Evolutionary conservation across 1,140 invertebrate genomes (phyloP), one percentile per base, ranked within the genome.

Genomic region (Anadara kagoshimensis): DNA sequence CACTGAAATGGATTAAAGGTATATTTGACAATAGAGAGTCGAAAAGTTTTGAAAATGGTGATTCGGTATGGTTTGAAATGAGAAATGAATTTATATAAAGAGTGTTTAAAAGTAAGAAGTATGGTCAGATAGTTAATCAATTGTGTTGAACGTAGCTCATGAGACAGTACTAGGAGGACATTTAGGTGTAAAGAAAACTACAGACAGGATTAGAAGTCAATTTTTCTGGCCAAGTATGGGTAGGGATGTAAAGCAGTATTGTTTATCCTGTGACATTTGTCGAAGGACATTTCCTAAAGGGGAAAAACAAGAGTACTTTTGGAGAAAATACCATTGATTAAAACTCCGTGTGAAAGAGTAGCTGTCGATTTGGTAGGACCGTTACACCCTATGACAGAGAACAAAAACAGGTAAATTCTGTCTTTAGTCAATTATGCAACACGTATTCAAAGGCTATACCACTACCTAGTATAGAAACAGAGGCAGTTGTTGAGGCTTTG

Each of bases 361-460:
- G 61, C 61, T 8, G 16, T 71, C 1, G 61, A 71, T 47, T 64
- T 71, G n/a, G 61, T 71, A 22, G 69, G 69, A 20, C 69, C 69
- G 0, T 49, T 71, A 16, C 59, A 10, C 61, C 69, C 26, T 20
- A n/a, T 45, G 16, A 26, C 67, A 18, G 67, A 69, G 3, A 45
- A 36, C 11, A 57, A 57, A n/a, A 54, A 64, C 36, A 63, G 57
- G 1, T 63, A 53, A 54, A 58, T 70, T 62, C 26, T 63, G n/a
- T 36, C 49, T 16, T 53, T 29, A 41, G 36, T 71, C 1, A 63
- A 77, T 45, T 77, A 68, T 74, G 73, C 65, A 12, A 81, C 77
- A 26, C 41, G 78, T 79, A 75, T 57, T 75, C 78, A 8, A 78
- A 79, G 49, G 79, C 77, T 5, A n/a, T 71, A 14, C 57, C 79